These are phyloP conservation scores for Lepidurus apus DNA, from an alignment of 1,140 invertebrate genomes.

Conservation along the genomic window DNA sequence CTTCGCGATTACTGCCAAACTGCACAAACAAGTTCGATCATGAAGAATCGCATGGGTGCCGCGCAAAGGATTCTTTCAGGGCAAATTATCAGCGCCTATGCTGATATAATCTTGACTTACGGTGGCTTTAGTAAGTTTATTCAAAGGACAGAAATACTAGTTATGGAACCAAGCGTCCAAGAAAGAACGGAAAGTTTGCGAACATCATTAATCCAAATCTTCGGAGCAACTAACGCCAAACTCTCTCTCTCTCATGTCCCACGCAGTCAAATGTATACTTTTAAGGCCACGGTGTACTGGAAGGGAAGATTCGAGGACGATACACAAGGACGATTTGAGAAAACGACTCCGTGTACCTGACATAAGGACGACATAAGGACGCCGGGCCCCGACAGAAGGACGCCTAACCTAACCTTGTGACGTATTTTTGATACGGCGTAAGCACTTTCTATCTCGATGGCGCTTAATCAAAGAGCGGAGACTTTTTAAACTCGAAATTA, in stretches of 20 bases:
- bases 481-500: too few species aligned
- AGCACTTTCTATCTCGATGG: too few species aligned
- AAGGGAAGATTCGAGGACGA: too few species aligned
- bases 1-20: background rate
- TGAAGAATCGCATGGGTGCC: background rate
- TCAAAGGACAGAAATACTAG: background rate
- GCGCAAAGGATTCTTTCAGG: background rate
- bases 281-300: background rate
- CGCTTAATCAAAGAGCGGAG: too few species aligned
- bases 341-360: too few species aligned
- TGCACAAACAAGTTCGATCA: background rate
- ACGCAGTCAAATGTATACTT: background rate
- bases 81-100: background rate
- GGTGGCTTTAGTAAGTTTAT: background rate
- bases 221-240: background rate
- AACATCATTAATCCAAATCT: constrained; percentile 16
- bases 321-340: too few species aligned
- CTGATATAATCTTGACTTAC: too few species aligned
- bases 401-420: too few species aligned
- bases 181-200: background rate
- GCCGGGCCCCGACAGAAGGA: too few species aligned
- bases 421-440: too few species aligned
- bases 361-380: too few species aligned
- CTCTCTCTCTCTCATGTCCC: background rate
- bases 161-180: background rate